A percentile compares a stretch with the other conserved stretches of the same genome.
phyloP scores from a whole-genome alignment of 2,113 vertebrate genomes.

The Tyrannus savana region DNA sequence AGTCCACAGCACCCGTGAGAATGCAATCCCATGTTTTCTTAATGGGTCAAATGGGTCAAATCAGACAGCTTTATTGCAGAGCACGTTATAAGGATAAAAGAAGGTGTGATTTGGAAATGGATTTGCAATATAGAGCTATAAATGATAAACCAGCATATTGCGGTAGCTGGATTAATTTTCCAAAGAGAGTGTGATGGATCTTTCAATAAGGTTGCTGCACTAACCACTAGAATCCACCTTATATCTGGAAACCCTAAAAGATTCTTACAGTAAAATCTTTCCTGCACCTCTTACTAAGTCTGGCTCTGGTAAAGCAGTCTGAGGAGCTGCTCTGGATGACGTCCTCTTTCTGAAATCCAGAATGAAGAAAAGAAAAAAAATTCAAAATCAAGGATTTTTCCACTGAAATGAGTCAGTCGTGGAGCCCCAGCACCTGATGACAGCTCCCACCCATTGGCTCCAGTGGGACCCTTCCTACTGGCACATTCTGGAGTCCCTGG shows the following conservation, averaged over 20 bases:
- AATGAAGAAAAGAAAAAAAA: not conserved
- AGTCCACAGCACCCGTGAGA: fast-evolving
- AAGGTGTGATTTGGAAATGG: not conserved
- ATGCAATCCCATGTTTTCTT: not conserved
- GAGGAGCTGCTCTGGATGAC: not conserved
- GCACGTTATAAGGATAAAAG: not conserved
- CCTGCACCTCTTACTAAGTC: not conserved
- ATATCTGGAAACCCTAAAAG: not conserved
- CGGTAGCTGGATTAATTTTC: not conserved
- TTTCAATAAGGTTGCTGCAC: not conserved
- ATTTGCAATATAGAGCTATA: not conserved
- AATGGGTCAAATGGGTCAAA: not conserved
- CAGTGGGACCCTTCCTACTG: not conserved
- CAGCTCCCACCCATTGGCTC: not conserved
- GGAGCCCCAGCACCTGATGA: not conserved
- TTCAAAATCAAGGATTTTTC: not conserved
- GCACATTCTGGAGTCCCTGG: not conserved
- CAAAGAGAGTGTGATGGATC: not conserved
- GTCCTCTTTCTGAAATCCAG: not conserved
- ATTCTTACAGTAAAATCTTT: not conserved
- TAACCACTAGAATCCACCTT: not conserved
- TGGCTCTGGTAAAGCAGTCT: not conserved
- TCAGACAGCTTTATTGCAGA: not conserved
- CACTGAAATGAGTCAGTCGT: not conserved
- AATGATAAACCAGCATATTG: not conserved